phyloP scores from a whole-genome alignment of 2,113 vertebrate species.

The Dromiciops gliroides region DNA sequence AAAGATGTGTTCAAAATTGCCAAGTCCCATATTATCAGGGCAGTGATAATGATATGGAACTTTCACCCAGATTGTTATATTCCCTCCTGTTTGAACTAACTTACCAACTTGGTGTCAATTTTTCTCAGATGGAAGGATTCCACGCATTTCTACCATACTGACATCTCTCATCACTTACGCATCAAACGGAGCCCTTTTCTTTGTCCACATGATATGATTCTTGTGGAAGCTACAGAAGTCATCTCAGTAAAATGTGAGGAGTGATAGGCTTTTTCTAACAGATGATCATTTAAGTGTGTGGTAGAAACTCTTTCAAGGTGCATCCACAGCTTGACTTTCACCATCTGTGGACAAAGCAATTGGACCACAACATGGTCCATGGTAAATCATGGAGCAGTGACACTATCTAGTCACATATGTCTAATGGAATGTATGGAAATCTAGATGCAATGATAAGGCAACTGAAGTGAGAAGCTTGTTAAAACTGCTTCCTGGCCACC shows the following conservation, averaged over 20 bases:
- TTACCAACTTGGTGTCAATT: slow-evolving; percentile 19
- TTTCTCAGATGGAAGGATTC: neutral
- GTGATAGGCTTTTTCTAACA: neutral
- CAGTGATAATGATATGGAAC: neutral
- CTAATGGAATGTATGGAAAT: slow-evolving; percentile 16
- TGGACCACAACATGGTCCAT: neutral
- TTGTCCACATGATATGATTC: neutral
- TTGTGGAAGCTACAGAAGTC: neutral
- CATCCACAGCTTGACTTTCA: neutral
- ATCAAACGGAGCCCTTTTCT: neutral
- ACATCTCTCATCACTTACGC: slow-evolving; percentile 14
- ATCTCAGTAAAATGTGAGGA: slow-evolving; percentile 23
- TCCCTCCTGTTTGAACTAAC: slow-evolving; percentile 23
- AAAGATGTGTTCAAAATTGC: slow-evolving; percentile 2
- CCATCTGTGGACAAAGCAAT: slow-evolving; percentile 7
- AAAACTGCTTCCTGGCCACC: slow-evolving; percentile 37
- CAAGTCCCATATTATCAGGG: neutral
- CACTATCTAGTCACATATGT: neutral
- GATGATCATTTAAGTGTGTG: neutral
- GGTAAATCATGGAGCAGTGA: neutral
- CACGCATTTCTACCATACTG: slow-evolving; percentile 22
- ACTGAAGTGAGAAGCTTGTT: slow-evolving; percentile 10
- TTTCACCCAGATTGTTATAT: slow-evolving; percentile 26
- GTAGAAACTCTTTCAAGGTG: neutral
- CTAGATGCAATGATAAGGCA: neutral